phyloP scores from a whole-genome alignment of 2,888 invertebrate genomes.

The Apocheima hispidaria region DNA sequence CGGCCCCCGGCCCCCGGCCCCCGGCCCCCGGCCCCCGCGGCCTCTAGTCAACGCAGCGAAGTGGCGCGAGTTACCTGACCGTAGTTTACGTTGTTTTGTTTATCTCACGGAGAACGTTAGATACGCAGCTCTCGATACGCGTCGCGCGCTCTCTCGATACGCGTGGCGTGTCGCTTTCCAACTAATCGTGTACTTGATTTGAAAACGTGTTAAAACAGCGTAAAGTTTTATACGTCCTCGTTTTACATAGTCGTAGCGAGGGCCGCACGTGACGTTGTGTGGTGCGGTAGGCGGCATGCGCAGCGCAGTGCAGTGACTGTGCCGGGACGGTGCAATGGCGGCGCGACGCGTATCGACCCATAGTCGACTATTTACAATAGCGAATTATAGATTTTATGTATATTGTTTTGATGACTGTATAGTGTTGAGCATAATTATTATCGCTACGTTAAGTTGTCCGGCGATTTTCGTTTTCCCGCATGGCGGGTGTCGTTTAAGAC shows the following conservation, averaged over 20 bases:
- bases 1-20: slow-evolving; percentile 30
- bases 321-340: slow-evolving; percentile 49
- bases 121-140: slow-evolving; percentile 66
- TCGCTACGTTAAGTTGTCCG: slow-evolving; percentile 62
- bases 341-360: slow-evolving; percentile 61
- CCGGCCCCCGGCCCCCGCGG: slow-evolving; percentile 33
- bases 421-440: slow-evolving; percentile 65
- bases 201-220: background rate
- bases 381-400: slow-evolving; percentile 64
- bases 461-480: slow-evolving; percentile 63
- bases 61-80: slow-evolving; percentile 73
- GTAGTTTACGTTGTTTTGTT: slow-evolving; percentile 68
- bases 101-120: slow-evolving; percentile 60
- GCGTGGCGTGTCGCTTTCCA: slow-evolving; percentile 28
- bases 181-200: slow-evolving; percentile 7
- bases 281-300: background rate
- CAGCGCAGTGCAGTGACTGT: slow-evolving; percentile 1
- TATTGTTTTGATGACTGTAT: slow-evolving; percentile 70
- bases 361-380: slow-evolving; percentile 75
- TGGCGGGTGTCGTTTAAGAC: slow-evolving; percentile 67
- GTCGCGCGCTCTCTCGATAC: slow-evolving; percentile 46
- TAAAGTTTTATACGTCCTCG: slow-evolving; percentile 1
- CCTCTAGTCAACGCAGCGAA: slow-evolving; percentile 39
- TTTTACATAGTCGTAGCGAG: background rate
- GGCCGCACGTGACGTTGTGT: background rate